Evolutionary conservation across 1,140 invertebrate genomes (phyloP).

Genomic region (Lepidurus couesii): DNA sequence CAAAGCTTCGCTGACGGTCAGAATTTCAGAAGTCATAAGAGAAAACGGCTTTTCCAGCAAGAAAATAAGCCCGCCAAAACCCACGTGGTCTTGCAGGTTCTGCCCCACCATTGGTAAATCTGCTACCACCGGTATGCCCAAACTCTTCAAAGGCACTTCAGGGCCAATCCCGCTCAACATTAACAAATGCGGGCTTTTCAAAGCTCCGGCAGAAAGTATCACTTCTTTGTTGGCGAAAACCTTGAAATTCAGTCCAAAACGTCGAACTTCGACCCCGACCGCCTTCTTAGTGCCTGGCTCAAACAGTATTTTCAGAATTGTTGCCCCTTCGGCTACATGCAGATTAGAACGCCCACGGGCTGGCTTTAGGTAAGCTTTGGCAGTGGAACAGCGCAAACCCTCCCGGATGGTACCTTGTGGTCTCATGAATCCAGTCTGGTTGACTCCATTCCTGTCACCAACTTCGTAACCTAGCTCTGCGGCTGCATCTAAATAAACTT

Average conservation of each 20-base stretch:
- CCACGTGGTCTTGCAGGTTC: constrained; percentile 71
- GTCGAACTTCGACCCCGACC: constrained; percentile 69
- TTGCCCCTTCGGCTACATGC: constrained; percentile 64
- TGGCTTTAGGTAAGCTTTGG: constrained; percentile 73
- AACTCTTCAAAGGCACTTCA: constrained; percentile 54
- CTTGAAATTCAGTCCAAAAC: constrained; percentile 48
- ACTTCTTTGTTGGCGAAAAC: constrained; percentile 59
- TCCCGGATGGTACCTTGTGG: constrained; percentile 76
- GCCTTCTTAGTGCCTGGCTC: constrained; percentile 61
- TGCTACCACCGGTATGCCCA: constrained; percentile 36
- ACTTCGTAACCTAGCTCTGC: constrained; percentile 72
- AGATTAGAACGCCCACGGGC: constrained; percentile 64
- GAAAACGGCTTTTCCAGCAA: constrained; percentile 41
- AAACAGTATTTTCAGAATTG: constrained; percentile 76
- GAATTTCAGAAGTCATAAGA: constrained; percentile 34
- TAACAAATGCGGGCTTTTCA: constrained; percentile 62
- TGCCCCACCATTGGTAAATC: constrained; percentile 57
- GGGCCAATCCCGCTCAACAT: constrained; percentile 69
- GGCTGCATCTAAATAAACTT: constrained; percentile 74
- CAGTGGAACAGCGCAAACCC: constrained; percentile 66
- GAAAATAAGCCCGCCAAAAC: constrained; percentile 43
- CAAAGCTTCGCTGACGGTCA: constrained; percentile 54
- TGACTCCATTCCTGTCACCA: constrained; percentile 65
- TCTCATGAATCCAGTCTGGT: constrained; percentile 73
- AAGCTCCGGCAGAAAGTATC: constrained; percentile 66